Percentiles rank a stretch among this genome's conserved stretches.
Evolutionary conservation across 2,113 vertebrate genomes (phyloP).

Genomic region (Lasiurus cinereus): DNA sequence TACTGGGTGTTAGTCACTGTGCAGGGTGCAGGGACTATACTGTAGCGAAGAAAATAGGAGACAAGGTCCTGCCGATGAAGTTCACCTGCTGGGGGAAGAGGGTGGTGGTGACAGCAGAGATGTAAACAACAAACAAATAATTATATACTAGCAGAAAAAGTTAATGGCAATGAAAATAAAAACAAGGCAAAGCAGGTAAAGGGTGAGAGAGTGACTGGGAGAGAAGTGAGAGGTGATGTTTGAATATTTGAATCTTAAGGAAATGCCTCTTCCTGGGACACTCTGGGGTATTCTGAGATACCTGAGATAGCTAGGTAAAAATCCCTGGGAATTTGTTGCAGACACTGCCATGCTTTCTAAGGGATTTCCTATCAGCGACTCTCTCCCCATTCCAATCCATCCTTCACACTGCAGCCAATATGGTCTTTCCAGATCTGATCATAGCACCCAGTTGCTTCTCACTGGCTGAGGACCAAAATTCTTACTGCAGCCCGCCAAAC

Average conservation of each 20-base stretch:
- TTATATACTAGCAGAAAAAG: neutral
- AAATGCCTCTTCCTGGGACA: neutral
- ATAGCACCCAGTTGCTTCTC: neutral
- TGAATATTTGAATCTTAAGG: neutral
- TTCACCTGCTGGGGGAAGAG: neutral
- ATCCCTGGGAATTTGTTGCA: neutral
- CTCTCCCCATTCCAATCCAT: neutral
- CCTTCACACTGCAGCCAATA: neutral
- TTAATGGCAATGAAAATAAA: neutral
- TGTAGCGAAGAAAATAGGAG: neutral
- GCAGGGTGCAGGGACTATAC: neutral
- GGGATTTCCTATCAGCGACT: neutral
- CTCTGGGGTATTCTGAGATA: neutral
- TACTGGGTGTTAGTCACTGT: neutral
- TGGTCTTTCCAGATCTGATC: neutral
- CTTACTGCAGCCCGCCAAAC: neutral
- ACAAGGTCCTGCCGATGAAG: neutral
- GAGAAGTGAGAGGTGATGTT: neutral
- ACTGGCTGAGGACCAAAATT: neutral
- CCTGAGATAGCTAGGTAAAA: neutral
- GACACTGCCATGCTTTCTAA: neutral
- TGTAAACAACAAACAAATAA: neutral
- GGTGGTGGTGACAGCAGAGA: neutral
- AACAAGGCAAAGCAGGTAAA: neutral
- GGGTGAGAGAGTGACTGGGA: neutral